Evolutionary conservation across 35 echinoderm and acorn worm genomes (phyloP), one percentile per base, ranked within the genome.

Genomic region (Acanthaster planci): DNA sequence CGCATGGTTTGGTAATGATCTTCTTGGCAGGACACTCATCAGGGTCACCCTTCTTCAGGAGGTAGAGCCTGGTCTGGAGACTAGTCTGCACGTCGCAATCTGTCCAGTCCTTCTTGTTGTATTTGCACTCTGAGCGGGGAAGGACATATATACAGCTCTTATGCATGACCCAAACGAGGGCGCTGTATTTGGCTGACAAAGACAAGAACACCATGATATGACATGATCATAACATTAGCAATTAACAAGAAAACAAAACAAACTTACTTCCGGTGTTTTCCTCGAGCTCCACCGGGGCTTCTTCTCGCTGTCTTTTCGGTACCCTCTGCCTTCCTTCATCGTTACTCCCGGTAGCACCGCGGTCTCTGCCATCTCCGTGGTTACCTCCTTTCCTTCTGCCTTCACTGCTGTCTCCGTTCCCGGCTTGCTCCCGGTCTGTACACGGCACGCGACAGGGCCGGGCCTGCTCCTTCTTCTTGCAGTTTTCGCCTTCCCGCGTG

Each of bases 391-490:
- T 34, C 64, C n/a, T 72, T 29, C 64, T 72, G 14, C 64, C 34
- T 72, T 3, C 64, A 19, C 42, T 12, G 1, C 30, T 26, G 7
- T 10, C 3, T 10, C 26, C 23, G 10, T 21, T 29, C 7, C 14
- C 23, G 26, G 21, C 64, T 34, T 72, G 64, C 2, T 26, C 64
- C n/a, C 23, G 64, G 21, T 21, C 64, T 34, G 22, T 29, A 26
- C 64, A 72, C 10, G 26, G 34, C 26, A 72, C 64, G 5, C 64
- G 64, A 35, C 64, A 72, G 21, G 64, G 64, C 26, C 64, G 64
- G 26, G 14, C 64, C 23, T 72, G 64, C 29, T 72, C 64, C 64
- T 72, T 72, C 64, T 72, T 72, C n/a, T 72, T 72, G 64, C 64
- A 72, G 64, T 72, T 72, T 0, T 72, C 64, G 7, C 64, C 64